Conservation (phyloP, 2,888 invertebrate genomes). For the Nemotelus nigrinus region DNA sequence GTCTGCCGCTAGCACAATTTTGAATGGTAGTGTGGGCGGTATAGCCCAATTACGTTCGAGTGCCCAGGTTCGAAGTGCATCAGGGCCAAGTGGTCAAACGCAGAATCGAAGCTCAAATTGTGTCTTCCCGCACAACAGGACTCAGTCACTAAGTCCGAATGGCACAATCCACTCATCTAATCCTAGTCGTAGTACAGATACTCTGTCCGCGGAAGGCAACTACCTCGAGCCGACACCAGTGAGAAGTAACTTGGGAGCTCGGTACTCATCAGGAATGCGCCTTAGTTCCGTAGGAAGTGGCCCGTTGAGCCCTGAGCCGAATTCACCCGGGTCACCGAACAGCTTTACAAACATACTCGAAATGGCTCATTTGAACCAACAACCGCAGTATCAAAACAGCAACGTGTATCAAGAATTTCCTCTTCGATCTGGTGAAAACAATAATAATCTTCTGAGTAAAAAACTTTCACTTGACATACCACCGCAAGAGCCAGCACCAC, state of each 20-base stretch:
- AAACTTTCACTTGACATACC: constrained; percentile 60
- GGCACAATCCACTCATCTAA: constrained; percentile 50
- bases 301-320: constrained; percentile 57
- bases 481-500: constrained; percentile 62
- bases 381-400: constrained; percentile 59
- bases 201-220: constrained; percentile 49
- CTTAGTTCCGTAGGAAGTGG: constrained; percentile 57
- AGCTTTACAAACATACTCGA: constrained; percentile 68
- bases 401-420: constrained; percentile 72
- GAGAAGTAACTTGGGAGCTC: constrained; percentile 52
- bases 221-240: constrained; percentile 63
- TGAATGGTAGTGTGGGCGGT: constrained; percentile 43
- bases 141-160: constrained; percentile 48
- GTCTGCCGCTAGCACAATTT: constrained; percentile 11
- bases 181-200: constrained; percentile 51
- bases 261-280: constrained; percentile 52
- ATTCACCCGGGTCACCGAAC: constrained; percentile 67
- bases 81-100: constrained; percentile 64
- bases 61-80: constrained; percentile 63
- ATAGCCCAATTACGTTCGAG: constrained; percentile 54
- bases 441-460: constrained; percentile 55
- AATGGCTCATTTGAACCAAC: constrained; percentile 66
- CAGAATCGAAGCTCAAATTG: constrained; percentile 66
- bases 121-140: constrained; percentile 45
- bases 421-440: constrained; percentile 63